phyloP scores from a whole-genome alignment of 2,113 vertebrate species.

The Hippocampus comes region DNA sequence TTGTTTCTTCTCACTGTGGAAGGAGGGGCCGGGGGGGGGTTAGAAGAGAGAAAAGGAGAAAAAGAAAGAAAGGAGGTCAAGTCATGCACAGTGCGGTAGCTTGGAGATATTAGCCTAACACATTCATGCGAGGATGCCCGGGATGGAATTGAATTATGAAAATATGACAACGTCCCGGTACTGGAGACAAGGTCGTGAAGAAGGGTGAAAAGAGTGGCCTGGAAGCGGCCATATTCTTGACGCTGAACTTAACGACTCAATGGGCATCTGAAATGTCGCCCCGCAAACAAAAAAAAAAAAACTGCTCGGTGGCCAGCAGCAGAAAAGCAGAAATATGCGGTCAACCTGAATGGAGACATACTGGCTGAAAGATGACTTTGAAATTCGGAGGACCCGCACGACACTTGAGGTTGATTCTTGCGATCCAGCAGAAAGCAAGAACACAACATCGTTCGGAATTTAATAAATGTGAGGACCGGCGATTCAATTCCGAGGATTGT shows the following conservation, averaged over 20 bases:
- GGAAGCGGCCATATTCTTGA: constrained; percentile 54
- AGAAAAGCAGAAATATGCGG: too few species aligned
- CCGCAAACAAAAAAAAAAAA: neutral
- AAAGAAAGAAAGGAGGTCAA: constrained; percentile 44
- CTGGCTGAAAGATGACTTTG: too few species aligned
- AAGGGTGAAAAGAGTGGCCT: neutral
- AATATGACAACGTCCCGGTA: constrained; percentile 19
- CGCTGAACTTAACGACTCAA: constrained; percentile 34
- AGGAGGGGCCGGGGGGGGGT: neutral
- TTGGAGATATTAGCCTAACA: constrained; percentile 34
- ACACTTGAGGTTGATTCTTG: constrained; percentile 32
- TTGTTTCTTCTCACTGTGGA: constrained; percentile 47
- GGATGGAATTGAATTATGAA: constrained; percentile 30
- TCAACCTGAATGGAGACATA: too few species aligned
- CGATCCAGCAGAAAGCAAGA: constrained; percentile 36
- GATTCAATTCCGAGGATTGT: constrained; percentile 19
- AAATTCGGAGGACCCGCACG: neutral
- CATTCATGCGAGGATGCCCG: constrained; percentile 32
- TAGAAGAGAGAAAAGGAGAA: constrained; percentile 42
- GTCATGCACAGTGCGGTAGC: constrained; percentile 43
- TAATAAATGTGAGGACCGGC: constrained; percentile 34
- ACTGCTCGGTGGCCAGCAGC: too few species aligned
- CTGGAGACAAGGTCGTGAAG: constrained; percentile 10
- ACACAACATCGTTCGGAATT: constrained; percentile 23
- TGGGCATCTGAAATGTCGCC: constrained; percentile 42